Conservation (phyloP, 1,140 invertebrate species). For the Heliconius hewitsoni region DNA sequence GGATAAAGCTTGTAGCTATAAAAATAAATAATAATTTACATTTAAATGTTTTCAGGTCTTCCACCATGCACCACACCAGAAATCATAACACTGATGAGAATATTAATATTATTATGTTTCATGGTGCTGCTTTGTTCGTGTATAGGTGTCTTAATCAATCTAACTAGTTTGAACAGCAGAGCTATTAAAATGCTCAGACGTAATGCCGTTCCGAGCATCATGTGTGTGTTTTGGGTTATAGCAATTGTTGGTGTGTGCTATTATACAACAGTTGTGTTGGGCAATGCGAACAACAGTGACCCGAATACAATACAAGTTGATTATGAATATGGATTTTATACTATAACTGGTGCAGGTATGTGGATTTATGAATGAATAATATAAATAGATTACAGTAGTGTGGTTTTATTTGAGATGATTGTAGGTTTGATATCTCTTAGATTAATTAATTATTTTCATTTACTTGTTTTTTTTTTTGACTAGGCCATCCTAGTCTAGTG, state of each 20-base stretch:
- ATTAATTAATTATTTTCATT: too few species aligned
- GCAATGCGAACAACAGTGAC: conserved; percentile 73
- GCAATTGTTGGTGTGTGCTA: conserved; percentile 81
- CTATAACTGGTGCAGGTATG: conserved; percentile 81
- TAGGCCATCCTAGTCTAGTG: too few species aligned
- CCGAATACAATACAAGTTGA: conserved; percentile 75
- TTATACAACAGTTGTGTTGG: conserved; percentile 77
- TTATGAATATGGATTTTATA: conserved; percentile 83
- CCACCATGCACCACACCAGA: conserved; percentile 78
- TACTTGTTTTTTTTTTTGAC: too few species aligned
- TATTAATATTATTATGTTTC: conserved; percentile 80
- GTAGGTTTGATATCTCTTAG: too few species aligned
- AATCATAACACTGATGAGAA: conserved; percentile 79
- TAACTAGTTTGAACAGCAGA: conserved; percentile 77
- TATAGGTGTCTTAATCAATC: conserved; percentile 80
- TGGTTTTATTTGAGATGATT: too few species aligned
- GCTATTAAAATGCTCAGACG: conserved; percentile 77
- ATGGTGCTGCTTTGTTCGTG: conserved; percentile 80
- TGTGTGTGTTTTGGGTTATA: conserved; percentile 82
- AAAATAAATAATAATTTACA: background rate
- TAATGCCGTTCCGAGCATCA: conserved; percentile 80
- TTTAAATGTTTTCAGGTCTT: conserved; percentile 63
- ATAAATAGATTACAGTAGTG: background rate
- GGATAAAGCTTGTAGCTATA: too few species aligned
- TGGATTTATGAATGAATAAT: conserved; percentile 27